phyloP scores from a whole-genome alignment of 2,888 invertebrate genomes.

The Autographa pulchrina region DNA sequence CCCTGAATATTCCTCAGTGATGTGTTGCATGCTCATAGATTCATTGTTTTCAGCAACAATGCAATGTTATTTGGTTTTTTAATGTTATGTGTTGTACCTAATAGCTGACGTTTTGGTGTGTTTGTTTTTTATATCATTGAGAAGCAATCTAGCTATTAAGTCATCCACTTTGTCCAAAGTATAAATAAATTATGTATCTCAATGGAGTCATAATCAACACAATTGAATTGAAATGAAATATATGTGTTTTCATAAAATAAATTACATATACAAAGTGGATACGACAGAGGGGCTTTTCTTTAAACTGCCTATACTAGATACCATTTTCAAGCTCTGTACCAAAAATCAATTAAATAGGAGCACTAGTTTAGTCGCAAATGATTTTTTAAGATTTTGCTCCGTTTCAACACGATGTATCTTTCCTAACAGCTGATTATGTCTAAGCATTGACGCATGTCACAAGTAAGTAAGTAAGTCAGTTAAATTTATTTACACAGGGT shows the following conservation, averaged over 20 bases:
- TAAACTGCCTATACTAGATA: no score
- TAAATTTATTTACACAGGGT: no score
- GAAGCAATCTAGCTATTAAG: neutral
- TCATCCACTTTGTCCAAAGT: neutral
- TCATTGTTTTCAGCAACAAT: conserved; percentile 31
- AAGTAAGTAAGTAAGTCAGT: no score
- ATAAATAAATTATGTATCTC: neutral
- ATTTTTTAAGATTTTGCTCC: no score
- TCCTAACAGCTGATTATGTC: no score
- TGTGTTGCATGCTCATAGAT: conserved; percentile 28
- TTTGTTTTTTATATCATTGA: neutral
- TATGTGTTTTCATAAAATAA: neutral
- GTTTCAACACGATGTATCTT: no score
- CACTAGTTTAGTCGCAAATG: no score
- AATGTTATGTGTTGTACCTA: neutral
- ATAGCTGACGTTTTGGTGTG: neutral
- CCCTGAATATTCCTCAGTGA: conserved; percentile 23
- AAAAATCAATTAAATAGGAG: no score
- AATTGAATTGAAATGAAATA: neutral
- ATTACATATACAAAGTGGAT: neutral
- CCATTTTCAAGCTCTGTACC: no score
- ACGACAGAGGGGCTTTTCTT: no score
- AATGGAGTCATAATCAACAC: no score
- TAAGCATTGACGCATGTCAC: no score
- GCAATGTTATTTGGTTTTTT: conserved; percentile 11